A percentile compares a stretch with the other conserved stretches of the same genome.
phyloP scores from a whole-genome alignment of 2,113 vertebrate species.

The Emydura subglobosa region DNA sequence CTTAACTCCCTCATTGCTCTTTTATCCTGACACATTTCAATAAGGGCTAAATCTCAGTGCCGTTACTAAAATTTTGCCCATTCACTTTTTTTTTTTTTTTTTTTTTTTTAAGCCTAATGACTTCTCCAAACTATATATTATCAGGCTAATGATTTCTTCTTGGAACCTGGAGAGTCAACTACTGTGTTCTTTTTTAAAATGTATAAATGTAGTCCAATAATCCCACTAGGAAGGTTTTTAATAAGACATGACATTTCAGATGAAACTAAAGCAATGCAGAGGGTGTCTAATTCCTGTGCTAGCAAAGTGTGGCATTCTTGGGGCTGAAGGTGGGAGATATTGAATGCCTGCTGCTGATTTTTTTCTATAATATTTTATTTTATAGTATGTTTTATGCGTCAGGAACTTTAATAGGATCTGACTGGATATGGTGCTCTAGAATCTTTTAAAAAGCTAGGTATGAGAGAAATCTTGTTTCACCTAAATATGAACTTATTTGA shows the following conservation, averaged over 20 bases:
- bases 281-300: conserved; percentile 22
- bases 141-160: neutral
- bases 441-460: neutral
- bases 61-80: neutral
- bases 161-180: conserved; percentile 16
- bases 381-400: conserved; percentile 47
- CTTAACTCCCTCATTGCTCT: neutral
- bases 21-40: conserved; percentile 10
- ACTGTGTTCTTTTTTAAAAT: conserved; percentile 49
- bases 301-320: neutral
- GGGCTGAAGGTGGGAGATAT: conserved; percentile 31
- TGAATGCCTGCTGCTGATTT: conserved; percentile 15
- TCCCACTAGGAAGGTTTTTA: conserved; percentile 63
- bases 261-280: conserved; percentile 41
- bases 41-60: neutral
- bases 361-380: conserved; percentile 47
- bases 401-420: neutral
- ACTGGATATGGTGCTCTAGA: neutral
- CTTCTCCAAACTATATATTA: conserved; percentile 34
- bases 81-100: neutral
- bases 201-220: conserved; percentile 44
- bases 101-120: conserved; percentile 43
- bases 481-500: neutral
- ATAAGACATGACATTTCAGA: conserved; percentile 59
- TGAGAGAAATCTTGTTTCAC: neutral